Conservation (phyloP, 2,888 invertebrate genomes). For the Eulithis prunata region DNA sequence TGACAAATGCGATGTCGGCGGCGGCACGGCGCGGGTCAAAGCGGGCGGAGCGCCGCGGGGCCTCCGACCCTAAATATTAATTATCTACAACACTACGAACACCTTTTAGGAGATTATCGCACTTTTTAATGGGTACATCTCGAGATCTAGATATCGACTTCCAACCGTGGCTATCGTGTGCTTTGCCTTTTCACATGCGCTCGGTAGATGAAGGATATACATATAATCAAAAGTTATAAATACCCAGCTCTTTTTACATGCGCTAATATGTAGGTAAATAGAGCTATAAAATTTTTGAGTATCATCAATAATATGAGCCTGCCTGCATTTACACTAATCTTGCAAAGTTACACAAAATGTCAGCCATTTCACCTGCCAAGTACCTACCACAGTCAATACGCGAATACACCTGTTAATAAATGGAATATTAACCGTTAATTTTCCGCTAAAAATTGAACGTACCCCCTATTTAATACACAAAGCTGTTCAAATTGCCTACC, state of each 20-base stretch:
- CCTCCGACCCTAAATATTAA: slow-evolving; percentile 79
- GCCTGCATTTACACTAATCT: not conserved
- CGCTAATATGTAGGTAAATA: not conserved
- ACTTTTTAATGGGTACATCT: slow-evolving; percentile 70
- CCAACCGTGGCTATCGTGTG: slow-evolving; percentile 2
- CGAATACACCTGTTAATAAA: slow-evolving; percentile 25
- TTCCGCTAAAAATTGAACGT: slow-evolving; percentile 37
- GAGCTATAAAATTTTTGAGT: not conserved
- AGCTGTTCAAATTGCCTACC: slow-evolving; percentile 41
- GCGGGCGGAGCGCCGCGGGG: slow-evolving; percentile 72
- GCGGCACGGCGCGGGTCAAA: slow-evolving; percentile 64
- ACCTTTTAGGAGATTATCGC: slow-evolving; percentile 82
- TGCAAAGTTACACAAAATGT: not conserved
- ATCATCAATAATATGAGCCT: not conserved
- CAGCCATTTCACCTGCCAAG: slow-evolving; percentile 18
- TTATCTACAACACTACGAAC: slow-evolving; percentile 80
- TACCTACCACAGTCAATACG: slow-evolving; percentile 7
- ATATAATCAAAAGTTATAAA: too few relatives aligned
- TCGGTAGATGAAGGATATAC: too few relatives aligned
- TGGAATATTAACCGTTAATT: slow-evolving; percentile 37
- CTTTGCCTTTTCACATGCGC: slow-evolving; percentile 9
- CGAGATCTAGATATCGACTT: slow-evolving; percentile 67
- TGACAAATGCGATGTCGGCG: slow-evolving; percentile 77
- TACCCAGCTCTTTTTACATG: too few relatives aligned
- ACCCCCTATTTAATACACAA: slow-evolving; percentile 40